Evolutionary conservation across 2,888 invertebrate genomes (phyloP), one percentile per base, ranked within the genome.

Genomic region (Kuschelorhynchus macadamiae): DNA sequence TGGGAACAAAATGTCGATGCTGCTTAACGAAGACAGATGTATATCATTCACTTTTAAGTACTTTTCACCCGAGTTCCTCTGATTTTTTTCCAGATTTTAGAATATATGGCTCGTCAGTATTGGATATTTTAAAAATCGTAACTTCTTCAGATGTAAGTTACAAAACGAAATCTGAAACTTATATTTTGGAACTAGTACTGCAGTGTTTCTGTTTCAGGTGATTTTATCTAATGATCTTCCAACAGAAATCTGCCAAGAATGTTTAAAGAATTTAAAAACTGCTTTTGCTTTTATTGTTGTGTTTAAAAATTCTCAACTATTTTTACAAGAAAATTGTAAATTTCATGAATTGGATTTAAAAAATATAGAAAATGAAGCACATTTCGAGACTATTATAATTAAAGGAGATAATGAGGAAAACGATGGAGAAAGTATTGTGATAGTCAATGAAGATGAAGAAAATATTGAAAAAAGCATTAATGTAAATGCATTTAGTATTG

Each of bases 81-180:
- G n/a, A n/a, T n/a, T 3, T 25, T 12, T 52, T 61, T 32, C 41
- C 61, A 41, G 61, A 52, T 1, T 52, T 42, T 12, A 21, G 20
- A 17, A 36, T 11, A 20, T 46, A 44, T 41, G n/a, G 25, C 25
- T 16, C 17, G 12, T 46, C 53, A 2, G n/a, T 63, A 30, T 36
- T 63, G 12, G 55, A 63, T 18, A 2, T 55, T 20, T 25, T 63
- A 50, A 46, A 14, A 20, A 12, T 55, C 42, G 62, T 63, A 36
- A 55, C 46, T 14, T 55, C 53, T 12, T 55, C 62, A 30, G 9
- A 32, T n/a, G 62, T 53, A 53, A 46, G 50, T 50, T 12, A 25
- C 7, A 25, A 25, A 25, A 25, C n/a, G n/a, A n/a, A n/a, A n/a
- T n/a, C n/a, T n/a, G 25, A 25, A 7, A 3, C 7, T 3, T 25